These are phyloP conservation scores for Phoenoteleia sp. DNA, from an alignment of 2,888 invertebrate genomes.

Conservation along the genomic window DNA sequence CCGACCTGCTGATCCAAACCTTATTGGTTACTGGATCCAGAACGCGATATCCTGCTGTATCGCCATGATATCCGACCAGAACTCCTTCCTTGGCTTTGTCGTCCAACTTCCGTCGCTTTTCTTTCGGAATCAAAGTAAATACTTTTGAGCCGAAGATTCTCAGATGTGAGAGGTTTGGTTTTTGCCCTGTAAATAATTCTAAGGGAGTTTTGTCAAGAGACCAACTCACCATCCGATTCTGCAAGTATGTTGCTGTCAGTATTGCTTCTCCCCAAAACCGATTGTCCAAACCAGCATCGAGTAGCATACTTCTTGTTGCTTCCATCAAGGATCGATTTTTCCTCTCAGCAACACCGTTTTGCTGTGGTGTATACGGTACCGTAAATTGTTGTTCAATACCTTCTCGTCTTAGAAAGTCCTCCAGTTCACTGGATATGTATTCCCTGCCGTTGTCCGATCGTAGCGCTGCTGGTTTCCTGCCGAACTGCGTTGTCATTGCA, in stretches of 20 bases:
- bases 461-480: slow-evolving; percentile 11
- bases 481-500: slow-evolving; percentile 41
- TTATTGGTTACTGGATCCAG: slow-evolving; percentile 29
- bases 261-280: slow-evolving; percentile 60
- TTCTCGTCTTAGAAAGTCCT: slow-evolving; percentile 35
- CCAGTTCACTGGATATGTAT: slow-evolving; percentile 29
- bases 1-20: slow-evolving; percentile 56
- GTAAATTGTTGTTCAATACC: slow-evolving; percentile 44
- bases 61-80: slow-evolving; percentile 47
- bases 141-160: slow-evolving; percentile 50
- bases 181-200: slow-evolving; percentile 49
- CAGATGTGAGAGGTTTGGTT: slow-evolving; percentile 39
- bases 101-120: slow-evolving; percentile 47
- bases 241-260: slow-evolving; percentile 48
- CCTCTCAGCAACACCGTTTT: slow-evolving; percentile 59
- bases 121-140: slow-evolving; percentile 30
- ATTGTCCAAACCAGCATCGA: slow-evolving; percentile 37
- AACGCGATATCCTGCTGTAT: slow-evolving; percentile 42
- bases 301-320: slow-evolving; percentile 43
- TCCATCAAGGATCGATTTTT: slow-evolving; percentile 47
- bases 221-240: slow-evolving; percentile 21
- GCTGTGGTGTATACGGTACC: slow-evolving; percentile 54
- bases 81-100: slow-evolving; percentile 41
- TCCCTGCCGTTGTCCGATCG: slow-evolving; percentile 35
- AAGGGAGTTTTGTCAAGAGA: slow-evolving; percentile 36